Evolutionary conservation across 1,140 invertebrate species (phyloP), one percentile per base, ranked within the genome.

Genomic region (Bradysia coprophila): DNA sequence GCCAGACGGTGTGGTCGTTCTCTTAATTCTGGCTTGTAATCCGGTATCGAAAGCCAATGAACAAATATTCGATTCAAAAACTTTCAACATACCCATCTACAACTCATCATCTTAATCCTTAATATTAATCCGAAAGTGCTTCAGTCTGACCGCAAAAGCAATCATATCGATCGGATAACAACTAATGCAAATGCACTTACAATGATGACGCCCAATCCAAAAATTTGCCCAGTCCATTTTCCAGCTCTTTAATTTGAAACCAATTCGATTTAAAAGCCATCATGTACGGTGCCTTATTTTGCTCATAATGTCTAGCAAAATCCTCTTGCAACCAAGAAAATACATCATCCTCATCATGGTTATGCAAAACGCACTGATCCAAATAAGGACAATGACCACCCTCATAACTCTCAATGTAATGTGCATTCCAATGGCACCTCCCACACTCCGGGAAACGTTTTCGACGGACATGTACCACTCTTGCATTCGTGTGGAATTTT

Each of bases 201-300:
- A 81, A 61, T 39, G 71, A 71, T 20, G 75, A 63, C 1, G 76
- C 75, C 78, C 82, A 88, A 44, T 87, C 78, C 19, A 94, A 59
- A 57, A 93, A 93, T 57, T 90, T 89, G 42, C 80, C 76, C 2
- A 93, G 65, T 20, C 86, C 88, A 43, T 73, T 64, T 56, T 90
- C 84, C 2, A 91, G 64, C 47, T 80, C 81, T 48, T 87, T 83
- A 38, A 87, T 85, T 53, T 89, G 85, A 69, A 93, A 92, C 88
- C 87, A 93, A 62, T 90, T 92, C 9, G 87, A 91, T 48, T 91
- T 86, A 72, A 92, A 87, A 4, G 87, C 78, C 79, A 92, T 86
- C 81, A 89, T 87, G 54, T 92, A 90, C 0, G 88, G 88, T 1
- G 88, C 88, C 46, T 81, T 69, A 56, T 91, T 90, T 53, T 86